A percentile compares a stretch with the other conserved stretches of the same genome.
These are phyloP conservation scores for Micropterix aruncella DNA, from an alignment of 2,888 invertebrate genomes.

Conservation along the genomic window DNA sequence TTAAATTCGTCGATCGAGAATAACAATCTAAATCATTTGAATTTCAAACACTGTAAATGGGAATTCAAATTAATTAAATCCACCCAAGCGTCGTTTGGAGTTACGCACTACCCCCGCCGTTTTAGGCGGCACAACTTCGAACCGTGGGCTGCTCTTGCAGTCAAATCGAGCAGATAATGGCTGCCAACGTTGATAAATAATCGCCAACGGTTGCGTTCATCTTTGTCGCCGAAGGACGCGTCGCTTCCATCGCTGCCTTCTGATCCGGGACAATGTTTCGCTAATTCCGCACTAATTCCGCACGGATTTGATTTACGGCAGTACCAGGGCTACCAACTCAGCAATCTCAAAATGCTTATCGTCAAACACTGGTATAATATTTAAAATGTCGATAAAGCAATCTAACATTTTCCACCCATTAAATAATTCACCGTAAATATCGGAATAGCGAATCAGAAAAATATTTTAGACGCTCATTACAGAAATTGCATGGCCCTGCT, in stretches of 20 bases:
- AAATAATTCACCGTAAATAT: too few species aligned
- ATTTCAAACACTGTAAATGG: too few species aligned
- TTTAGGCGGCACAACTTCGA: background rate
- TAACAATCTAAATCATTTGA: too few species aligned
- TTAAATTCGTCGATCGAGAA: too few species aligned
- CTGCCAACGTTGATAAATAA: conserved; percentile 13
- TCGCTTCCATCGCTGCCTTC: conserved; percentile 1
- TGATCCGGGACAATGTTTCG: background rate
- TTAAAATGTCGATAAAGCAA: too few species aligned
- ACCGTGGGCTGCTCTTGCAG: background rate
- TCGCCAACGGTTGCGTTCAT: conserved; percentile 6
- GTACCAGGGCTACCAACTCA: background rate
- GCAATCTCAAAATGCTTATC: too few species aligned
- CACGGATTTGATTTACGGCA: background rate
- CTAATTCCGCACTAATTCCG: background rate
- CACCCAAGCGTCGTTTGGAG: too few species aligned
- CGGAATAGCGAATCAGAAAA: background rate
- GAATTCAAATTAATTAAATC: too few species aligned
- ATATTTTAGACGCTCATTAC: too few species aligned
- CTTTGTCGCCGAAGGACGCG: conserved; percentile 4
- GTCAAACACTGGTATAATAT: too few species aligned
- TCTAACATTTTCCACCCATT: too few species aligned
- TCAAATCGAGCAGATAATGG: conserved; percentile 13
- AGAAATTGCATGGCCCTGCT: conserved; percentile 1
- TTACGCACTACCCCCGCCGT: background rate